Conservation (phyloP, 2,888 invertebrate species). For the Helleia helle region DNA sequence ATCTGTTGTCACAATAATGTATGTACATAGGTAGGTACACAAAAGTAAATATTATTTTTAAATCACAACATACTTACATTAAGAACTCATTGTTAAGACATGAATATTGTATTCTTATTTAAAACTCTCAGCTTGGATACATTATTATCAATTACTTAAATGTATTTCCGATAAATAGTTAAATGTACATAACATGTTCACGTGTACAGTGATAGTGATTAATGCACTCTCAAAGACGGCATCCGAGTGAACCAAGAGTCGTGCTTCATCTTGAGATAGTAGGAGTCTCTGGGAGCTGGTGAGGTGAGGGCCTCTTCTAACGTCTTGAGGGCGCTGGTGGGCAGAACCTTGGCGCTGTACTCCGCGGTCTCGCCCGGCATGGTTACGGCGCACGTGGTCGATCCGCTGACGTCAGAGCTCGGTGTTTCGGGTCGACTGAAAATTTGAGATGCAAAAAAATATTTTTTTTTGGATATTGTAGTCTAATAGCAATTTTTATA, state of each 20-base stretch:
- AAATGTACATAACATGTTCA: neutral
- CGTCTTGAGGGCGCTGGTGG: conserved; percentile 73
- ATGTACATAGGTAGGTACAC: no score
- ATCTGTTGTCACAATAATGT: no score
- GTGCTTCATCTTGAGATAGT: conserved; percentile 63
- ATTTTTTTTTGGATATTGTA: no score
- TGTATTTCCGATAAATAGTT: conserved; percentile 4
- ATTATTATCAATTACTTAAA: neutral
- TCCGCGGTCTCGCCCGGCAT: conserved; percentile 76
- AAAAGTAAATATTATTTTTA: no score
- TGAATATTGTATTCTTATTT: conserved; percentile 1
- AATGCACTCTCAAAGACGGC: conserved; percentile 61
- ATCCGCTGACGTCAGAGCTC: conserved; percentile 52
- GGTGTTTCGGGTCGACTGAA: conserved; percentile 65
- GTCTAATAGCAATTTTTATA: no score
- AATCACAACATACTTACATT: no score
- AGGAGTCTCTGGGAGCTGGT: conserved; percentile 69
- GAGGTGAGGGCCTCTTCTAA: conserved; percentile 77
- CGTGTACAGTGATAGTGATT: conserved; percentile 18
- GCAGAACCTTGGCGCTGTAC: conserved; percentile 77
- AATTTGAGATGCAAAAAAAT: no score
- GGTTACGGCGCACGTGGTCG: conserved; percentile 60
- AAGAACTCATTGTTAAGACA: conserved; percentile 1
- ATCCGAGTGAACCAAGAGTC: conserved; percentile 69
- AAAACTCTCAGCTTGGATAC: neutral